Percentiles rank a stretch among this genome's conserved stretches.
phyloP scores from a whole-genome alignment of 2,888 invertebrate genomes.

The Drosophila nigricruria region DNA sequence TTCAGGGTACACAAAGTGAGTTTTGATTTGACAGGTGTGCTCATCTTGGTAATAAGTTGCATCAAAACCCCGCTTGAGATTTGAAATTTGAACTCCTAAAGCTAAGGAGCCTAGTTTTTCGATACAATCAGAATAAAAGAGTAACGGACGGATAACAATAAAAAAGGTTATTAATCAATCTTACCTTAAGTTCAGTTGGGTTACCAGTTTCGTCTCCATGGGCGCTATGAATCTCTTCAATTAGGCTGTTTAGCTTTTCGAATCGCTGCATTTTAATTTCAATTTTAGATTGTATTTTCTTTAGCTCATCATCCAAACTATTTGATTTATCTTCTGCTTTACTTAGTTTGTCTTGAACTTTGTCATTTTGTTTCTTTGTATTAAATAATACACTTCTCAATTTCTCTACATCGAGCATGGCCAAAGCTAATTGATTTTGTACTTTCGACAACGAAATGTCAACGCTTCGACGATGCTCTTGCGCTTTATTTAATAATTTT shows the following conservation, averaged over 20 bases:
- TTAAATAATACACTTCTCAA: constrained; percentile 71
- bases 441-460: constrained; percentile 83
- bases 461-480: constrained; percentile 85
- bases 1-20: no score
- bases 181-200: constrained; percentile 65
- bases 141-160: no score
- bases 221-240: constrained; percentile 80
- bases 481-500: constrained; percentile 85
- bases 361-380: constrained; percentile 71
- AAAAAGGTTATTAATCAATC: background rate
- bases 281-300: constrained; percentile 85
- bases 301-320: constrained; percentile 85
- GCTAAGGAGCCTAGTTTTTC: no score
- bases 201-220: constrained; percentile 88
- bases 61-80: no score
- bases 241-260: constrained; percentile 86
- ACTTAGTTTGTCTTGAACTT: constrained; percentile 76
- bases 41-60: no score
- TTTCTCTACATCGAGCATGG: constrained; percentile 85
- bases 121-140: no score
- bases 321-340: constrained; percentile 85
- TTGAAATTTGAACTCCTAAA: no score
- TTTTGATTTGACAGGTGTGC: no score
- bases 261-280: constrained; percentile 86
- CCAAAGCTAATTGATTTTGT: constrained; percentile 87